A percentile compares a stretch with the other conserved stretches of the same genome.
Evolutionary conservation across 2,113 vertebrate genomes (phyloP).

Genomic region (Sphaerodactylus townsendi): DNA sequence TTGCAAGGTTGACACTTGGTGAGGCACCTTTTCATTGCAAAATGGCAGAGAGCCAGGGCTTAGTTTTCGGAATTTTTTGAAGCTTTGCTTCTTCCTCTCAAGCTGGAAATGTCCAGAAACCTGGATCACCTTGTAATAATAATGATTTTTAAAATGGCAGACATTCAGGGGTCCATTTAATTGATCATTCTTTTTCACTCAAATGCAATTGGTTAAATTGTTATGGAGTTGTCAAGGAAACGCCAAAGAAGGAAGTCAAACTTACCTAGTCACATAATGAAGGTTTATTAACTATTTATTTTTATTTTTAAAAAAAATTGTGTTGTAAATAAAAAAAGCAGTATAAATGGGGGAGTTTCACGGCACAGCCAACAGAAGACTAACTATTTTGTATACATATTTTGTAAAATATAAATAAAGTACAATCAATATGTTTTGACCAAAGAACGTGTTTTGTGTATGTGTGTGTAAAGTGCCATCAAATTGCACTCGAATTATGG

Average conservation of each 20-base stretch:
- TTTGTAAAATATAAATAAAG: too few relatives aligned
- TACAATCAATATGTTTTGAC: neutral
- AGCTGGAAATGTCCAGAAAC: slow-evolving; percentile 28
- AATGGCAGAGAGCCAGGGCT: slow-evolving; percentile 22
- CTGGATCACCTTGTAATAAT: slow-evolving; percentile 20
- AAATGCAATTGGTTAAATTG: neutral
- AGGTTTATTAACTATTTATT: neutral
- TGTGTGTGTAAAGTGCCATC: too few relatives aligned
- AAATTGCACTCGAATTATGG: too few relatives aligned
- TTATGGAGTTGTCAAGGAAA: neutral
- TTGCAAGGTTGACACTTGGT: slow-evolving; percentile 51
- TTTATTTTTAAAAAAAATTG: neutral
- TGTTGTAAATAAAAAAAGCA: neutral
- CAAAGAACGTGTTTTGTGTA: neutral
- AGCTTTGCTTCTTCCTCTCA: slow-evolving; percentile 30
- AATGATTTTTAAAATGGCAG: neutral
- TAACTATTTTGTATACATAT: neutral
- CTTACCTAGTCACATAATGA: neutral
- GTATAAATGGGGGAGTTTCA: neutral
- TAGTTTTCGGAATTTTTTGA: slow-evolving; percentile 21
- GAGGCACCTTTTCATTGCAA: slow-evolving; percentile 25
- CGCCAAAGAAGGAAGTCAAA: neutral
- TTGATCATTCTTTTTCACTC: neutral
- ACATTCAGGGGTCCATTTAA: slow-evolving; percentile 2
- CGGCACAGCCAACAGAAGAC: neutral